Base-by-base conservation (phyloP, 2,888 invertebrate genomes). In the Smittia aterrima region DNA sequence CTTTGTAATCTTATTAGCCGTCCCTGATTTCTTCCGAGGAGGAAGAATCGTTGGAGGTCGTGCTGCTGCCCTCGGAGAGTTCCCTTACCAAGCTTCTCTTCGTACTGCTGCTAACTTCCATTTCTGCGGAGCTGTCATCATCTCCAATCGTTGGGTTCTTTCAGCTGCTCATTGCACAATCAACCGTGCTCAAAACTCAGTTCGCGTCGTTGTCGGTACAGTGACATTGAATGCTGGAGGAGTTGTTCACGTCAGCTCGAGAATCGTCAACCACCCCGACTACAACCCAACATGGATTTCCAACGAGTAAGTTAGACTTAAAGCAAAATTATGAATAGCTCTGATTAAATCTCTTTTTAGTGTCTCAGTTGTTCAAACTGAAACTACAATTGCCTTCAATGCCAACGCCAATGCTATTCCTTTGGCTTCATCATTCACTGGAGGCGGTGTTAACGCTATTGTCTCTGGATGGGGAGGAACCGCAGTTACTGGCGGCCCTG, bases 91-190 rank as follows among this genome's bases (percentile, higher is more conserved):
- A 70, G 75, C 76, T 11, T 79, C 79, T 13, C 66, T 79, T 6
- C 75, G 79, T 74, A 75, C 66, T 1, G 32, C 68, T 27, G 75
- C 66, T 18, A 76, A 75, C 24, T 58, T 38, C 16, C 79, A 79
- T 66, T 75, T 75, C 70, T 79, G 79, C 73, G 79, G 79, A 54
- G 78, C 78, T 22, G 76, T 78, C 6, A 78, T 79, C 71, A 75
- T 79, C 27, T 77, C 74, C 64, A 67, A 66, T 6, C 75, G 76
- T 32, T 78, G 77, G 77, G 76, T 78, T 13, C 66, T 78, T 0
- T 77, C 79, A n/a, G 78, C 79, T 24, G 79, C 78, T 58, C 79
- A 79, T 74, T 79, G 79, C 66, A 76, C 76, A 20, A 38, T 76
- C 53, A 66, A 54, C n/a, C 75, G 74, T 41, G 66, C 64, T 20